Percentiles rank a stretch among this genome's conserved stretches.
These are phyloP conservation scores for Cisticola juncidis DNA, from an alignment of 2,113 vertebrate species.

Conservation along the genomic window DNA sequence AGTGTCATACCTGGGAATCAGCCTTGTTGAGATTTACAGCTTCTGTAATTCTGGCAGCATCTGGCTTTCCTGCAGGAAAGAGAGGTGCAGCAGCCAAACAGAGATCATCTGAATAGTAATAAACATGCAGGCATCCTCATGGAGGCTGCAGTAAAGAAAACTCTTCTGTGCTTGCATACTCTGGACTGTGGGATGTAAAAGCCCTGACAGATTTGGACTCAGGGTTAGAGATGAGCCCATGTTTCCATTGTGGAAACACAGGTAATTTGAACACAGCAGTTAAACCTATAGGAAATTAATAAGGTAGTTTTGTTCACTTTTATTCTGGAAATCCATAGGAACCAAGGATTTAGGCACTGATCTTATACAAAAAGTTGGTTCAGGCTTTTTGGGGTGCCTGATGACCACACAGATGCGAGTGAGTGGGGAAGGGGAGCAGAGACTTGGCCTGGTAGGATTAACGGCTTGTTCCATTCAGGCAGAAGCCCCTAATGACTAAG, in stretches of 20 bases:
- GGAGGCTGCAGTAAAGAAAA: neutral
- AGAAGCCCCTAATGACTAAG: neutral
- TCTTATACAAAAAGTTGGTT: neutral
- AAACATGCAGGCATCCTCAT: neutral
- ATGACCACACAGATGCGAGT: neutral
- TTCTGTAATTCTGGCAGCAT: neutral
- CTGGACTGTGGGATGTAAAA: neutral
- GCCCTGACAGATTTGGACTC: neutral
- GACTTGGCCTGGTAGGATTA: neutral
- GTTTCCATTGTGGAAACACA: neutral
- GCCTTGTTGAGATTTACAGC: neutral
- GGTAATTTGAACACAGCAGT: neutral
- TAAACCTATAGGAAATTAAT: neutral
- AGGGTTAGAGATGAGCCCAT: neutral
- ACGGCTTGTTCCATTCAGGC: neutral
- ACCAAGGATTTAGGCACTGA: neutral
- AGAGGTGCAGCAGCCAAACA: neutral
- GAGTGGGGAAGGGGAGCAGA: neutral
- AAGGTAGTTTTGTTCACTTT: neutral
- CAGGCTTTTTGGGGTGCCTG: neutral
- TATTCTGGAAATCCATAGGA: neutral
- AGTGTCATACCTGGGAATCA: neutral
- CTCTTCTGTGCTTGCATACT: neutral
- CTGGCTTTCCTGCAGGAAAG: neutral
- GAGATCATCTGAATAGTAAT: neutral